Evolutionary conservation across 30 jellyfish, hydroid and myxozoan genomes (phyloP).

Genomic region (Aurelia sp.): DNA sequence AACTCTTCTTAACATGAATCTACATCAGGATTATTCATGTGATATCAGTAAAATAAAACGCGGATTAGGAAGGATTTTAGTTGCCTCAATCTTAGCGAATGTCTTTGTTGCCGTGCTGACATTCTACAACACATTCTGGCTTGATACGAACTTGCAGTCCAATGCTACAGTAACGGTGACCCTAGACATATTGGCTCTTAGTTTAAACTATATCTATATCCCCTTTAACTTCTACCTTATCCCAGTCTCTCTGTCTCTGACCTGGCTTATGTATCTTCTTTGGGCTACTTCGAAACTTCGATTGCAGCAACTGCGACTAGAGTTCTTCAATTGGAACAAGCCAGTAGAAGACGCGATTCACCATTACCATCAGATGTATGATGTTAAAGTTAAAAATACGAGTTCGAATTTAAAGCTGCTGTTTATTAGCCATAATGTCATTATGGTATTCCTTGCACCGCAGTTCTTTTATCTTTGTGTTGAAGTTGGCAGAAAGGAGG

Average conservation of each 20-base stretch:
- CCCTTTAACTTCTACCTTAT: not conserved
- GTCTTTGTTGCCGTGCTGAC: not conserved
- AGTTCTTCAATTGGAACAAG: constrained; percentile 18
- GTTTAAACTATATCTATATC: not conserved
- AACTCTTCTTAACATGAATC: not conserved
- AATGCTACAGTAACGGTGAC: not conserved
- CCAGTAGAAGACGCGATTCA: constrained; percentile 36
- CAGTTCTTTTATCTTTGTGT: constrained; percentile 4
- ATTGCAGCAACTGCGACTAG: not conserved
- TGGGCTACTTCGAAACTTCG: constrained; percentile 6
- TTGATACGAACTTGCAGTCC: not conserved
- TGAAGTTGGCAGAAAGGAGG: constrained; percentile 6
- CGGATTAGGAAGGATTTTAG: not conserved
- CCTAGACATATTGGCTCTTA: not conserved
- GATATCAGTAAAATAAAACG: not conserved
- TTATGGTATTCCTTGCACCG: constrained; percentile 34
- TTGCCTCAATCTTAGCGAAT: not conserved
- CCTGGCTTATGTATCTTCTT: constrained; percentile 47
- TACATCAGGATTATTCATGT: not conserved
- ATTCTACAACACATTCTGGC: constrained; percentile 3
- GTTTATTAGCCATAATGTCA: constrained; percentile 23
- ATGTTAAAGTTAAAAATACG: not conserved
- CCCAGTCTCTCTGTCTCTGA: constrained; percentile 1
- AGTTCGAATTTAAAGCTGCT: not conserved
- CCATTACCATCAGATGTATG: constrained; percentile 9